Evolutionary conservation across 2,888 invertebrate species (phyloP), one percentile per base, ranked within the genome.

Genomic region (Clanis bilineata): DNA sequence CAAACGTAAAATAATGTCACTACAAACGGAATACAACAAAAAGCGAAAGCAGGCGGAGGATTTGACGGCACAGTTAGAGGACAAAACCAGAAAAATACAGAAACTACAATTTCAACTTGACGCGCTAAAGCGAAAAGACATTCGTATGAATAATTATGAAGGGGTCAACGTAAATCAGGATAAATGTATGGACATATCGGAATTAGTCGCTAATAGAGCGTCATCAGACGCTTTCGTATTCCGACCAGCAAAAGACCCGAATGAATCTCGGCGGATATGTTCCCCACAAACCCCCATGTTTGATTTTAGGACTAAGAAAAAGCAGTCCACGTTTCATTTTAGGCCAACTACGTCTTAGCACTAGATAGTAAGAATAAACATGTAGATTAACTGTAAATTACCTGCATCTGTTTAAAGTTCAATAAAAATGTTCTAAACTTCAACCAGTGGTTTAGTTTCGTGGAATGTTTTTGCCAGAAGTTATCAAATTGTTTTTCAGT

Each of bases 391-490:
- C 63, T 54, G 25, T 61, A 68, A 51, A 62, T 83, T 80, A 95
- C 95, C 93, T 97, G 97, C 75, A 98, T 93, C 83, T 98, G 97
- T 79, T 97, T 95, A 85, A 99, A 99, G 81, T 97, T 97, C 80
- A 98, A 97, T 91, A 99, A 98, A 92, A 99, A 99, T 74, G 96
- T 95, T 74, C 98, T 93, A 78, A 99, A 94, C 76, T 96, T 96
- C 68, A 99, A 93, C 90, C 98, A 98, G 83, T 98, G 97, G 76
- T 96, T 95, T 79, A 99, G 92, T 77, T 97, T 96, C 62, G 95
- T 95, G 74, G 97, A 97, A 93, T 99, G 98, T 76, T 96, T 95
- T 60, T 95, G 95, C 98, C 98, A 99, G 90, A 98, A 98, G 73
- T 96, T 95, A 85, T 98, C 98, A 86, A 99, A 98, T 67, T 97